Evolutionary conservation across 1,140 invertebrate species (phyloP), one percentile per base, ranked within the genome.

Genomic region (Patella vulgata): DNA sequence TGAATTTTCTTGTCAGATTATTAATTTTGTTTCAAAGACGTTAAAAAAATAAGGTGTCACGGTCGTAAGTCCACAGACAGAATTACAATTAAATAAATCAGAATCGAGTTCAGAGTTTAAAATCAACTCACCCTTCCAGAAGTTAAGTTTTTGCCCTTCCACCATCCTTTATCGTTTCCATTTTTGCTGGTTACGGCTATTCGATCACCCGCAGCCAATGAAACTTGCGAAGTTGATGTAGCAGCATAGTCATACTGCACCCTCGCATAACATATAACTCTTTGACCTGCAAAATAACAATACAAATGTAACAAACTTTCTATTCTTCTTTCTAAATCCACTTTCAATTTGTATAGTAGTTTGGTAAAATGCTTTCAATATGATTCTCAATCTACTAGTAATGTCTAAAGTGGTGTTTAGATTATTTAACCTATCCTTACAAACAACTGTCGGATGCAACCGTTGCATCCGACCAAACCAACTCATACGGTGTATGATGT

Each of bases 111-210:
- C 52, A 27, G 17, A 40, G 27, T 14, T 19, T 6, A 39, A 12
- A 25, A n/a, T 31, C n/a, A 9, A 43, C 61, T 74, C 76, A 88
- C 88, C 81, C 85, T 86, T 71, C 90, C 87, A 46, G 87, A 87
- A 48, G 90, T 87, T 74, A 89, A 88, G 33, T 91, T 91, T 69
- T 91, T 89, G 28, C 91, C 91, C 69, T 92, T 92, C 91, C 91
- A 93, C 91, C 91, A 93, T 55, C 91, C 91, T 76, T 90, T 91
- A 68, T 90, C 88, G 74, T 90, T 90, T 21, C 91, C 91, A 73
- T 90, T 89, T 78, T 92, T 92, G 63, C 90, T 91, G 19, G 92
- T 81, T 25, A 93, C 88, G 27, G 92, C 88, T 19, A 97, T 88
- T 74, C 90, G 87, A 75, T 92, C 91, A 17, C 93, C 93, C 46